Conservation (phyloP, 1,140 invertebrate species). For the Cotesia vestalis region DNA sequence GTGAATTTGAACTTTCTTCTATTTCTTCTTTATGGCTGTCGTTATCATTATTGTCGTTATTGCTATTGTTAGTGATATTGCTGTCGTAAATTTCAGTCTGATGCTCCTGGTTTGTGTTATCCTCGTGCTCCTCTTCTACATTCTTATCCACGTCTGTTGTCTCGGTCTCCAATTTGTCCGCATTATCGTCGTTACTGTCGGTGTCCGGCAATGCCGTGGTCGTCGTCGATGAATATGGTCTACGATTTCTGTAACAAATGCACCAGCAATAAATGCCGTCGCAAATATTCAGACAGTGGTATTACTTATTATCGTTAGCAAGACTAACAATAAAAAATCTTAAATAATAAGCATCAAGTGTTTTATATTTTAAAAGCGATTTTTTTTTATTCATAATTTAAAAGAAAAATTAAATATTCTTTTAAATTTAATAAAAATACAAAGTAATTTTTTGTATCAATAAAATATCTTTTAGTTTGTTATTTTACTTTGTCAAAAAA, state of each 20-base stretch:
- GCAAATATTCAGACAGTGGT: too few species aligned
- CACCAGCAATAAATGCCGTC: not conserved
- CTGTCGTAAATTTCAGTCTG: conserved; percentile 32
- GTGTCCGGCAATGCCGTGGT: conserved; percentile 54
- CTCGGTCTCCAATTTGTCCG: conserved; percentile 29
- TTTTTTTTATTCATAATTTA: not conserved
- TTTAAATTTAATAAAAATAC: too few species aligned
- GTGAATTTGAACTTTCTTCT: not conserved
- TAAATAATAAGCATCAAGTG: too few species aligned
- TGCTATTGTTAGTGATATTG: not conserved
- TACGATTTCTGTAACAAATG: conserved; percentile 52
- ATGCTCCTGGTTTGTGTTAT: not conserved
- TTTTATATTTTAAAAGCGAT: not conserved
- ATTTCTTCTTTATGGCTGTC: not conserved
- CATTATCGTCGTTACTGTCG: conserved; percentile 50
- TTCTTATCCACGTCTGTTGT: conserved; percentile 39
- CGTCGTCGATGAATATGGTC: conserved; percentile 59
- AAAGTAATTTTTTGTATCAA: too few species aligned
- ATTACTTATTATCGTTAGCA: too few species aligned
- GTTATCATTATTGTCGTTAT: conserved; percentile 8
- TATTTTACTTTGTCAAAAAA: too few species aligned
- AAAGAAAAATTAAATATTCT: too few species aligned
- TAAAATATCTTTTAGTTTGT: too few species aligned
- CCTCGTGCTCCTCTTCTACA: conserved; percentile 43
- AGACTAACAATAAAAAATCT: too few species aligned